These are phyloP conservation scores for Oophaga pumilio DNA, from an alignment of 2,113 vertebrate genomes.

Conservation along the genomic window DNA sequence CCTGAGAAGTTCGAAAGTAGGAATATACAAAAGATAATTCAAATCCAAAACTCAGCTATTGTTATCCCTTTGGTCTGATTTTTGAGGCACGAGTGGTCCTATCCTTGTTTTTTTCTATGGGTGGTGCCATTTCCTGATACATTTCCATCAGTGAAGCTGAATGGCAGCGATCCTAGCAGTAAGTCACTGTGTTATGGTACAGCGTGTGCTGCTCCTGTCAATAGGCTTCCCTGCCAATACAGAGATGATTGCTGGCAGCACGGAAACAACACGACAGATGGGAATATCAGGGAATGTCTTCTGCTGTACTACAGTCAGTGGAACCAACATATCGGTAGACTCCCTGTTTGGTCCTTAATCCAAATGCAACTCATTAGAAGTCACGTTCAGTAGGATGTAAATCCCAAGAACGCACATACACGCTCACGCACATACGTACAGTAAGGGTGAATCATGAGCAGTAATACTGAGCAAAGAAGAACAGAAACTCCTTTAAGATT, in stretches of 20 bases:
- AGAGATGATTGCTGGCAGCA: constrained; percentile 42
- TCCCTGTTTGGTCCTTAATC: not conserved
- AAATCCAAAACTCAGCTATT: too few species aligned
- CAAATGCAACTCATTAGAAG: not conserved
- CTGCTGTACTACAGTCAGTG: not conserved
- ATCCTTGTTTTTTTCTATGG: not conserved
- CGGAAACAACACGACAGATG: constrained; percentile 28
- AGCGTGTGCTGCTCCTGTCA: constrained; percentile 5
- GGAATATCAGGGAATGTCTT: constrained; percentile 14
- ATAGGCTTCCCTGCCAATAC: constrained; percentile 11
- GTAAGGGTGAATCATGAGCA: not conserved
- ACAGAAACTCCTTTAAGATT: not conserved
- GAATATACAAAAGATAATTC: too few species aligned
- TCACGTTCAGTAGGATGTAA: not conserved
- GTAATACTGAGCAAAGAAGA: not conserved
- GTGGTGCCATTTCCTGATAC: not conserved
- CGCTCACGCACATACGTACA: too few species aligned
- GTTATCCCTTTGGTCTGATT: too few species aligned
- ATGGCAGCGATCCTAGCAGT: not conserved
- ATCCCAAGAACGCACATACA: not conserved
- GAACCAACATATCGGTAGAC: not conserved
- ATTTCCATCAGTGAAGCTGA: not conserved
- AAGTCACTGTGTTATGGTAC: not conserved
- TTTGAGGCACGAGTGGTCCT: too few species aligned
- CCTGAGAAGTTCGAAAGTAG: too few species aligned